A percentile compares a stretch with the other conserved stretches of the same genome.
Conservation (phyloP, 2,888 invertebrate genomes). For the Acanthopleura granulata region DNA sequence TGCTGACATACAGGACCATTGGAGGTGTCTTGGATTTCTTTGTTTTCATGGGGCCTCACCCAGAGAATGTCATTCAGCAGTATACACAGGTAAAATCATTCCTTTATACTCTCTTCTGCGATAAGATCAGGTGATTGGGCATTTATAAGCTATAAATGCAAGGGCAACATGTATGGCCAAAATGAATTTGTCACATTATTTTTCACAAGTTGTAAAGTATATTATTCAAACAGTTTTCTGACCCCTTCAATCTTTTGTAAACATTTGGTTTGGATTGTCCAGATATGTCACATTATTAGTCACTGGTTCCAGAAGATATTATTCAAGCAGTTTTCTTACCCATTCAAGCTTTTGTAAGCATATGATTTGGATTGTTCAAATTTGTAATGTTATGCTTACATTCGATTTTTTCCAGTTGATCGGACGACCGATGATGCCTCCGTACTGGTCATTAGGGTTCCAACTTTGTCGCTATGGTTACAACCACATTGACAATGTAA, state of each 20-base stretch:
- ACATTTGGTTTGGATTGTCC: no score
- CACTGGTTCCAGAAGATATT: no score
- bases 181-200: no score
- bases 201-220: no score
- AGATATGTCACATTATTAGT: no score
- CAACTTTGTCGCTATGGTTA: constrained; percentile 80
- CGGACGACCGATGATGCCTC: constrained; percentile 83
- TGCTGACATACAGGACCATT: constrained; percentile 84
- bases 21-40: constrained; percentile 87
- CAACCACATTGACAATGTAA: constrained; percentile 31
- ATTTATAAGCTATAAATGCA: no score
- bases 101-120: neutral
- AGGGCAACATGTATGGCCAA: no score
- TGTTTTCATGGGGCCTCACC: constrained; percentile 82
- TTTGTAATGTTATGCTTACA: neutral
- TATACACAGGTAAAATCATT: constrained; percentile 56
- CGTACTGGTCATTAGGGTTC: constrained; percentile 88
- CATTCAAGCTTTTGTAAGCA: no score
- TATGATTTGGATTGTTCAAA: neutral
- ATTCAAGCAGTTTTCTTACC: no score
- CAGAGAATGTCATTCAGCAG: constrained; percentile 72
- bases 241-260: no score
- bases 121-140: no score
- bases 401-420: constrained; percentile 70
- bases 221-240: no score